Evolutionary conservation across 64 coral and sea anemone species (phyloP).

Genomic region (Trachythela sp.): DNA sequence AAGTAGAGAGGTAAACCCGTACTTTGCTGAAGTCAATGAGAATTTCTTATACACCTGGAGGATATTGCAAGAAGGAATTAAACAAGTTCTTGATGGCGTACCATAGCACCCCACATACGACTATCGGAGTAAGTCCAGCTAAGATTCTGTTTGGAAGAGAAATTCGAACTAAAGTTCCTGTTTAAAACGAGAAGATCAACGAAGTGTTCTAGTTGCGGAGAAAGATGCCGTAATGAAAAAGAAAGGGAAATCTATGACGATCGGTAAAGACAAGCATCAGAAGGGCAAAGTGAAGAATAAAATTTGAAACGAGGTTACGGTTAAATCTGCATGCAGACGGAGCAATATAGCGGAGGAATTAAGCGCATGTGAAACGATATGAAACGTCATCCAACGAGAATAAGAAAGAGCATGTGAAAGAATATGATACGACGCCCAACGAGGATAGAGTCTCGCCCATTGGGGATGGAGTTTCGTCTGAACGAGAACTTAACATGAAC

Average conservation of each 20-base stretch:
- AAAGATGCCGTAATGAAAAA: neutral
- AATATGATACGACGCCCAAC: too few relatives aligned
- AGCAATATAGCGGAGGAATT: neutral
- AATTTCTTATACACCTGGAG: too few relatives aligned
- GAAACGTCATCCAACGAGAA: too few relatives aligned
- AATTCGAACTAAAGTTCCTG: neutral
- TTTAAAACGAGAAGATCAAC: too few relatives aligned
- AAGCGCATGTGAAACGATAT: neutral
- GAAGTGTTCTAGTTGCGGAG: neutral
- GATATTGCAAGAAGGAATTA: too few relatives aligned
- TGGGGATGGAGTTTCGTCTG: too few relatives aligned
- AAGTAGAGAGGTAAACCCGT: too few relatives aligned
- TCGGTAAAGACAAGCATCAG: neutral
- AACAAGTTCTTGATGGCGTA: too few relatives aligned
- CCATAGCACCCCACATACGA: neutral
- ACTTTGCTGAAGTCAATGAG: too few relatives aligned
- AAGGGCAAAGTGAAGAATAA: neutral
- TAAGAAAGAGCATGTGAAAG: too few relatives aligned
- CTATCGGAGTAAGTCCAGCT: neutral
- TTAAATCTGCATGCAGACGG: neutral
- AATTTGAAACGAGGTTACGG: neutral
- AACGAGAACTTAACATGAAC: too few relatives aligned
- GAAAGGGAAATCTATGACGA: conserved; percentile 7
- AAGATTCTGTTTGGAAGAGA: neutral
- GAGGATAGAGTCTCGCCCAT: too few relatives aligned